Evolutionary conservation across 2,113 vertebrate genomes (phyloP).

Genomic region (Salminus brasiliensis): DNA sequence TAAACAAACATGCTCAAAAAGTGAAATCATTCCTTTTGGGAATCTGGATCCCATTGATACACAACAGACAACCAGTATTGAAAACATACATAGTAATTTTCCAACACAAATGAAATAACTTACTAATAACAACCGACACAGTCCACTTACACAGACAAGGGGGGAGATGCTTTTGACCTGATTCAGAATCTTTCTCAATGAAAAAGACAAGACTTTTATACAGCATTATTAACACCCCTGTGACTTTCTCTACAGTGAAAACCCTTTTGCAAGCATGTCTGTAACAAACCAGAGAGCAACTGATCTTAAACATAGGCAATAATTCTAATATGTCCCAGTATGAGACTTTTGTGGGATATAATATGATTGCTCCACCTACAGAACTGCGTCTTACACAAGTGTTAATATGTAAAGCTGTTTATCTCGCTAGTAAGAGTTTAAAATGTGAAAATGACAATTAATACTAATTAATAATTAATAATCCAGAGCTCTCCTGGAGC

Average conservation of each 20-base stretch:
- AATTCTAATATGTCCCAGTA: too few relatives aligned
- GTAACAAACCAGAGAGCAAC: not conserved
- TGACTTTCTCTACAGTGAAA: not conserved
- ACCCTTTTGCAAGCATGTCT: not conserved
- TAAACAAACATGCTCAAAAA: not conserved
- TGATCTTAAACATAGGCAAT: too few relatives aligned
- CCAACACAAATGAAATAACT: constrained; percentile 28
- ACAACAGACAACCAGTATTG: not conserved
- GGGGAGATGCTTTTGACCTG: constrained; percentile 18
- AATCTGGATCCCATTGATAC: too few relatives aligned
- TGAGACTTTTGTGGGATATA: too few relatives aligned
- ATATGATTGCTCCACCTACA: too few relatives aligned
- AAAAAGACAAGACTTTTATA: not conserved
- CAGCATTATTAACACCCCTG: not conserved
- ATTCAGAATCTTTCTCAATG: not conserved
- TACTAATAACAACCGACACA: constrained; percentile 4
- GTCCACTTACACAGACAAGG: not conserved
- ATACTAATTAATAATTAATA: too few relatives aligned
- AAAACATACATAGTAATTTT: constrained; percentile 3
- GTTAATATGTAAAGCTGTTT: too few relatives aligned
- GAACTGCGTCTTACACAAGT: too few relatives aligned
- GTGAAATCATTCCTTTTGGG: not conserved
- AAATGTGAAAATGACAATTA: too few relatives aligned
- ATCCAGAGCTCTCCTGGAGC: too few relatives aligned
- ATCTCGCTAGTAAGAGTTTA: too few relatives aligned